Evolutionary conservation across 2,888 invertebrate species (phyloP), one percentile per base, ranked within the genome.

Genomic region (Trissoscelio sp.): DNA sequence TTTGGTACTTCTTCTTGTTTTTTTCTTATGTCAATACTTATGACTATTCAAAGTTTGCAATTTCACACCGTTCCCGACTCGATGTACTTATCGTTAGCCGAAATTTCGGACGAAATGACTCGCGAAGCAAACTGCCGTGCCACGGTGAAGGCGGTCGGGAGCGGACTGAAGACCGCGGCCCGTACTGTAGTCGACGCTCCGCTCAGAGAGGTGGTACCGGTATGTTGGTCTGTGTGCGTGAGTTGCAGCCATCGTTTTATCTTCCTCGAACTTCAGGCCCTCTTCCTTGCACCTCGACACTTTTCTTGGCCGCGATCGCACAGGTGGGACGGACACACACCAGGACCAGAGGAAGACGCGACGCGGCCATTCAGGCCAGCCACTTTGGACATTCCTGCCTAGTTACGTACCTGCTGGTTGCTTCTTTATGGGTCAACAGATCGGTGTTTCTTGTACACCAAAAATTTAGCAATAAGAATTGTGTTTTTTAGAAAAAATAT

Each of bases 131-230:
- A 69, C 12, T 57, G 64, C 16, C 39, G 58, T 82, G 72, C 74
- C 83, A 74, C 85, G 83, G 75, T 83, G 85, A 81, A 87, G 88
- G 87, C 90, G 87, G 86, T 89, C 88, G 86, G 86, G 86, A 85
- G 88, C 87, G 83, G 85, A 91, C 91, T 91, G 91, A 88, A 85
- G 86, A 91, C 90, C 89, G 90, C 88, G 84, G 24, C 24, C 3
- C 3, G 85, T 84, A 87, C 82, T 84, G 85, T 69, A 72, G 82
- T 84, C 84, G 84, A 83, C 82, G 83, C 82, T 79, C 79, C 82
- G 80, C 51, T 46, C 70, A 77, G 77, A 82, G 83, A 83, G 84
- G 84, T 79, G 84, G 82, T 79, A 83, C 81, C 77, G 81, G 74
- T 79, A 64, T 37, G 48, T 62, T 44, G 42, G 70, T 67, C 58